These are phyloP conservation scores for Tinea semifulvella DNA, from an alignment of 2,888 invertebrate species.

Conservation along the genomic window DNA sequence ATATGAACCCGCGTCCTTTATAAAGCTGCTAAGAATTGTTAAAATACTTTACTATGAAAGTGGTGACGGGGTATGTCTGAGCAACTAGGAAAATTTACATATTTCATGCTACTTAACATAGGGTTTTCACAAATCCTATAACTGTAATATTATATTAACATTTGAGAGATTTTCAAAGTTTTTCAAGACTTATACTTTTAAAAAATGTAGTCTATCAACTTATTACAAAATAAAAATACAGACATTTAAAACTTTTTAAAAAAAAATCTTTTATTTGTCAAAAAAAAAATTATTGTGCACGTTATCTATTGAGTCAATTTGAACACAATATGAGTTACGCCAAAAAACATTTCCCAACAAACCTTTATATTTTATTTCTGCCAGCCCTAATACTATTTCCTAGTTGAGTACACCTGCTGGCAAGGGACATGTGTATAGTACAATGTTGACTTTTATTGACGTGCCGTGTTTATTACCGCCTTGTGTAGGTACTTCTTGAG, in stretches of 20 bases:
- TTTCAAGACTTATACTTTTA: too few species aligned
- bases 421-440: conserved; percentile 52
- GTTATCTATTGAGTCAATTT: too few species aligned
- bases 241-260: not conserved
- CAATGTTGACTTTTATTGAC: conserved; percentile 55
- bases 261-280: not conserved
- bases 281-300: too few species aligned
- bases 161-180: not conserved
- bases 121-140: conserved; percentile 38
- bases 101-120: conserved; percentile 33
- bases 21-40: conserved; percentile 3
- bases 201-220: not conserved
- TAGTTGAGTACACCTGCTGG: conserved; percentile 43
- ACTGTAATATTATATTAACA: too few species aligned
- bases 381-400: conserved; percentile 31
- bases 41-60: conserved; percentile 30
- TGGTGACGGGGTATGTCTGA: conserved; percentile 37
- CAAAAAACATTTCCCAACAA: not conserved
- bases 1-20: not conserved
- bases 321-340: too few species aligned
- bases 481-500: conserved; percentile 21
- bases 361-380: conserved; percentile 1
- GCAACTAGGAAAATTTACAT: conserved; percentile 34
- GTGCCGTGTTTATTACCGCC: conserved; percentile 46
- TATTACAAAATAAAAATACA: not conserved